Conservation (phyloP, 1,140 invertebrate genomes). For the Brachionus plicatilis region DNA sequence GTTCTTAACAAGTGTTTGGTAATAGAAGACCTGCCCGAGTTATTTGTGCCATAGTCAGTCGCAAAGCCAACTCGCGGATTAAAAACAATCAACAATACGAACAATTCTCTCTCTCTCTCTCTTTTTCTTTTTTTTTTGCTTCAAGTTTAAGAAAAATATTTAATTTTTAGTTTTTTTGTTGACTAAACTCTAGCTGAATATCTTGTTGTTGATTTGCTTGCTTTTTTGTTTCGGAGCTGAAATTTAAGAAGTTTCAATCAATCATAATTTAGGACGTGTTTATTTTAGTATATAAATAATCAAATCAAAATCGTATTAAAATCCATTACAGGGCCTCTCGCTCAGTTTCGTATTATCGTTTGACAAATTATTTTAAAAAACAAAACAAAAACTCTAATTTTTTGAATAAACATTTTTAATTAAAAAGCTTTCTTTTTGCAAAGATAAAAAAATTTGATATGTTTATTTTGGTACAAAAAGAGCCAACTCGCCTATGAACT, state of each 20-base stretch:
- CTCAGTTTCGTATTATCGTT: neutral
- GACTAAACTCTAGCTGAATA: neutral
- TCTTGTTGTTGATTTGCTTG: slow-evolving; percentile 12
- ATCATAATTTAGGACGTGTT: slow-evolving; percentile 34
- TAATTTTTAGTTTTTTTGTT: neutral
- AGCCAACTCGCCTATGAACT: neutral
- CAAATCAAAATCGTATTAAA: slow-evolving; percentile 17
- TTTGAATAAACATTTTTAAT: slow-evolving; percentile 35
- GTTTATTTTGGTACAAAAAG: neutral
- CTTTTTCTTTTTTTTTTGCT: neutral
- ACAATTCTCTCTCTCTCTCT: neutral
- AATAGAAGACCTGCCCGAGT: neutral
- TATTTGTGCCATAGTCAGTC: neutral
- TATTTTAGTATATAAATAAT: slow-evolving; percentile 38
- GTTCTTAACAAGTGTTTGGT: slow-evolving; percentile 26
- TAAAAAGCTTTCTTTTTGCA: slow-evolving; percentile 1
- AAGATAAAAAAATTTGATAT: slow-evolving; percentile 17
- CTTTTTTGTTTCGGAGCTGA: neutral
- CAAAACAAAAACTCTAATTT: slow-evolving; percentile 34
- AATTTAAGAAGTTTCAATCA: slow-evolving; percentile 37
- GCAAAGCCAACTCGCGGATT: neutral
- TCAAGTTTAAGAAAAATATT: slow-evolving; percentile 39
- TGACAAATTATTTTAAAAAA: slow-evolving; percentile 29
- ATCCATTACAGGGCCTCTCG: neutral
- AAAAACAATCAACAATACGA: neutral